Conservation (phyloP, 2,888 invertebrate species). For the Dryomyza anilis region DNA sequence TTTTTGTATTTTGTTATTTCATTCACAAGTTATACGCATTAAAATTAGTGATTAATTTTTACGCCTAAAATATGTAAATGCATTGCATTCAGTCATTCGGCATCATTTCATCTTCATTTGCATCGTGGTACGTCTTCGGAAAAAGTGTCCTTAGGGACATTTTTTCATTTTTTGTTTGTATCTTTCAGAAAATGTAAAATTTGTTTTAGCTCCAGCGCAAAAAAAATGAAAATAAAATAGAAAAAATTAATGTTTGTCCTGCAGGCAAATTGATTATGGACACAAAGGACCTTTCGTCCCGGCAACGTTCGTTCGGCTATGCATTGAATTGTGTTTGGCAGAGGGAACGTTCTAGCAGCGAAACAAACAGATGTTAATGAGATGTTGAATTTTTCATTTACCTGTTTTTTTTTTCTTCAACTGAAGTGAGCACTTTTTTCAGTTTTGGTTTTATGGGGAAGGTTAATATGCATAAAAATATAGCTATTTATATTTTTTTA, state of each 20-base stretch:
- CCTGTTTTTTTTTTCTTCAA: background rate
- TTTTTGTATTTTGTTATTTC: slow-evolving; percentile 12
- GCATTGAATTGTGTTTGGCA: no score
- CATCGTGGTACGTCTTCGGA: slow-evolving; percentile 8
- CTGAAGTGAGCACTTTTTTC: background rate
- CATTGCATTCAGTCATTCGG: slow-evolving; percentile 46
- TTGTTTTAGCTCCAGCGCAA: slow-evolving; percentile 22
- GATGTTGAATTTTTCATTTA: slow-evolving; percentile 20
- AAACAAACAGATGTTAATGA: slow-evolving; percentile 41
- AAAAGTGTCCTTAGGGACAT: slow-evolving; percentile 29
- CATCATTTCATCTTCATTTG: slow-evolving; percentile 21
- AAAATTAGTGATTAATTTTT: slow-evolving; percentile 61
- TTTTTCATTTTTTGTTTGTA: slow-evolving; percentile 22
- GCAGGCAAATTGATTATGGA: slow-evolving; percentile 58
- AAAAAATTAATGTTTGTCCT: slow-evolving; percentile 40
- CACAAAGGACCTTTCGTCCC: slow-evolving; percentile 31
- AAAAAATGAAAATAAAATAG: slow-evolving; percentile 1
- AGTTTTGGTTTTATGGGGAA: background rate
- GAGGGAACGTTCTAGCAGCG: background rate
- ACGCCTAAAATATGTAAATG: slow-evolving; percentile 58
- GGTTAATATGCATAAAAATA: background rate
- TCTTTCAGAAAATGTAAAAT: no score
- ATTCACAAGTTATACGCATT: slow-evolving; percentile 42
- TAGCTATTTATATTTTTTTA: no score
- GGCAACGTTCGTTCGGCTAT: no score